Base-by-base conservation (phyloP, 2,888 invertebrate species). In the Gastrophysa polygoni region DNA sequence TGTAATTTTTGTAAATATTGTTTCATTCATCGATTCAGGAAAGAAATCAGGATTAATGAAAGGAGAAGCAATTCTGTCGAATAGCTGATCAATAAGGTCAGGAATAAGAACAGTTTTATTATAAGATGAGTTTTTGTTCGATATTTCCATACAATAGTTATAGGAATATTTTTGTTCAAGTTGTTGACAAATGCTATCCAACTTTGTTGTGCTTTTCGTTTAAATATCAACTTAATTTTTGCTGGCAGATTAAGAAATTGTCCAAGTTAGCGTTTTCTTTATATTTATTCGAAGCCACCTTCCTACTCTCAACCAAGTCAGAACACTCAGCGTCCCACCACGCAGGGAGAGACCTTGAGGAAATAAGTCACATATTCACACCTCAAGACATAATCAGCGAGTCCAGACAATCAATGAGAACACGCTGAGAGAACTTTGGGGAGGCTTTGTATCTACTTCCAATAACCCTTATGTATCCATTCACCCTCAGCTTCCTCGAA, bases 311-410 rank as follows among this genome's bases (percentile, higher is more conserved):
- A 8, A 44, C 44, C 44, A 44, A 44, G 18, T 18, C 18, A 44
- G 44, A 17, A 18, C 44, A 44, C 44, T 44, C 44, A n/a, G 44
- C 44, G 44, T 44, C 44, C 44, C 44, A 44, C 16, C 44, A 44
- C 18, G 18, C 44, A 10, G 44, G 18, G 16, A 44, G 14, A 44
- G 44, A 44, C 44, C 18, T 44, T 10, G 44, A 44, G 11, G 44
- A n/a, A n/a, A n/a, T n/a, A n/a, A n/a, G n/a, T n/a, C n/a, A n/a
- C n/a, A n/a, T n/a, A n/a, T n/a, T n/a, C n/a, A n/a, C n/a, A n/a
- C n/a, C n/a, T n/a, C n/a, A n/a, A n/a, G n/a, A n/a, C n/a, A n/a
- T n/a, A n/a, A n/a, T n/a, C n/a, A n/a, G n/a, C n/a, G n/a, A n/a
- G n/a, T n/a, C n/a, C n/a, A n/a, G n/a, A n/a, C n/a, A n/a, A n/a